Conservation (phyloP, 2,797 vertebrate genomes). For the Anguilla obscura region DNA sequence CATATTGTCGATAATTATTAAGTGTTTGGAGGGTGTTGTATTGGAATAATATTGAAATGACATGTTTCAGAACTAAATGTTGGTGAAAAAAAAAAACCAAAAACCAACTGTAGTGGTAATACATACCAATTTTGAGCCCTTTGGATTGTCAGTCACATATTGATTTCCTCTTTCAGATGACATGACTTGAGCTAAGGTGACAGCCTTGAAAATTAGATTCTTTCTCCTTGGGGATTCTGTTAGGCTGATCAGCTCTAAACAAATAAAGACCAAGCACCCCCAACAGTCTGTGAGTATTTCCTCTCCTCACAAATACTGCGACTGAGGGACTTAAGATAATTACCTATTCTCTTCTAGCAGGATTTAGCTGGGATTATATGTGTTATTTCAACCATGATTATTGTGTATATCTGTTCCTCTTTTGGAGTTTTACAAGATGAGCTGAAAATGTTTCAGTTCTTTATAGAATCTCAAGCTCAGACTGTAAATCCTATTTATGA, state of each 20-base stretch:
- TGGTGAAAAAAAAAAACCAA: neutral
- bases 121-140: neutral
- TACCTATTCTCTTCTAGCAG: slow-evolving; percentile 18
- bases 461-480: slow-evolving; percentile 1
- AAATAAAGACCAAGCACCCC: slow-evolving; percentile 29
- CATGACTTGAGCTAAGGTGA: neutral
- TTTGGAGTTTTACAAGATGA: slow-evolving; percentile 14
- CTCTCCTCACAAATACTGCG: slow-evolving; percentile 23
- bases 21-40: slow-evolving; percentile 2
- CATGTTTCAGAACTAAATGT: neutral
- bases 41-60: neutral
- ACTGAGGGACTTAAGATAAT: slow-evolving; percentile 34
- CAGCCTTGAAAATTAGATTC: slow-evolving; percentile 33
- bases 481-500: slow-evolving; percentile 19
- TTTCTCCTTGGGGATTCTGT: slow-evolving; percentile 23
- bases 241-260: slow-evolving; percentile 31
- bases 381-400: slow-evolving; percentile 20
- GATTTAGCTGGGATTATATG: slow-evolving; percentile 31
- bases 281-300: slow-evolving; percentile 13
- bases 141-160: slow-evolving; percentile 25
- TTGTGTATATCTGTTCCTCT: slow-evolving; percentile 3
- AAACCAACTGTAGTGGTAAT: neutral
- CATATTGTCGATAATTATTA: neutral
- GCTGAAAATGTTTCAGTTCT: neutral
- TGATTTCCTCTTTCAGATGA: slow-evolving; percentile 32